A percentile compares a stretch with the other conserved stretches of the same genome.
phyloP scores from a whole-genome alignment of 2,113 vertebrate genomes.

The Charadrius vociferus region DNA sequence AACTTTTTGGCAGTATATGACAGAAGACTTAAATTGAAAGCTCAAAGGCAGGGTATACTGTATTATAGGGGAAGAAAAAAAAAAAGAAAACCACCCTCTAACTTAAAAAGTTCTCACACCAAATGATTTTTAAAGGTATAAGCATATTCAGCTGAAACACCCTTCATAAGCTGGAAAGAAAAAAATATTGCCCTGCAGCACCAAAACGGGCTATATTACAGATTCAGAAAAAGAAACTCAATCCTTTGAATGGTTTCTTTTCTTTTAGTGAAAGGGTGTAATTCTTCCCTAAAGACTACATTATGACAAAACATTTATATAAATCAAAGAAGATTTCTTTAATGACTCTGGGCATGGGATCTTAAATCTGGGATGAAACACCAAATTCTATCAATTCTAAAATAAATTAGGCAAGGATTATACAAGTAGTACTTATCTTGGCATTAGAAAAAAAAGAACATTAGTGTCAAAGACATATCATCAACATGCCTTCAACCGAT shows the following conservation, averaged over 20 bases:
- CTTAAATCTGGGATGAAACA: slow-evolving; percentile 62
- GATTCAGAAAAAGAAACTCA: slow-evolving; percentile 51
- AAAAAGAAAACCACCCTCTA: not conserved
- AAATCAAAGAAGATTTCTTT: slow-evolving; percentile 65
- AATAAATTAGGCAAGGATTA: slow-evolving; percentile 62
- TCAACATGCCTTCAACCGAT: slow-evolving; percentile 1
- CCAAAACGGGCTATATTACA: slow-evolving; percentile 57
- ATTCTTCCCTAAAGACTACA: slow-evolving; percentile 62
- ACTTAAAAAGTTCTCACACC: slow-evolving; percentile 73
- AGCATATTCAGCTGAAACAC: slow-evolving; percentile 73
- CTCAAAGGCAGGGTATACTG: slow-evolving; percentile 71
- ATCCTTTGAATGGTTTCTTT: slow-evolving; percentile 63
- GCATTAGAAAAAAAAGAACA: slow-evolving; percentile 30
- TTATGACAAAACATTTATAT: slow-evolving; percentile 61
- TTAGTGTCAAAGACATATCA: slow-evolving; percentile 10
- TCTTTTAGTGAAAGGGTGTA: slow-evolving; percentile 64
- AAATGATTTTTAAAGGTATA: slow-evolving; percentile 77
- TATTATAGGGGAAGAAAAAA: not conserved
- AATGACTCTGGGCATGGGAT: slow-evolving; percentile 44
- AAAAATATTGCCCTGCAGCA: slow-evolving; percentile 64
- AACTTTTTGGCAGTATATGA: slow-evolving; percentile 81
- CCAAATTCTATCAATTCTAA: slow-evolving; percentile 66
- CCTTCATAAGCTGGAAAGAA: slow-evolving; percentile 57
- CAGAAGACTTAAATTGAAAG: slow-evolving; percentile 79
- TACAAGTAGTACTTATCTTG: slow-evolving; percentile 50